These are phyloP conservation scores for Opisthocomus hoazin DNA, from an alignment of 2,113 vertebrate genomes.

Conservation along the genomic window DNA sequence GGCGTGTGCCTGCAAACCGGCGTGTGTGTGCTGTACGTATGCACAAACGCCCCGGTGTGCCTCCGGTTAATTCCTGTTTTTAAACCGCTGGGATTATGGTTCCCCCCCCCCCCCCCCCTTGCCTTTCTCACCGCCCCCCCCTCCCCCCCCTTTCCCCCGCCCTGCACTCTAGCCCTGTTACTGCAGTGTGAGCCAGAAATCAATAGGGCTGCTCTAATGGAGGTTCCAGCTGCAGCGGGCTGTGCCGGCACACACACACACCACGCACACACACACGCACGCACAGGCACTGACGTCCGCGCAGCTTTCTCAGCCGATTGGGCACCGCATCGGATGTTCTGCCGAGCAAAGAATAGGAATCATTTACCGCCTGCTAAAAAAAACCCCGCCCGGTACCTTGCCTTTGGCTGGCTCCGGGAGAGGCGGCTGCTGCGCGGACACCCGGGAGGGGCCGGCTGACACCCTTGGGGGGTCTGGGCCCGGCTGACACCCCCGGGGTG, in stretches of 20 bases:
- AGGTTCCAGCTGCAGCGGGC: slow-evolving; percentile 68
- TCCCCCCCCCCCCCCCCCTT: neutral
- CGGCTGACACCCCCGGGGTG: too few species aligned
- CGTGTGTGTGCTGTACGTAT: neutral
- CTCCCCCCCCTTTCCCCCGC: neutral
- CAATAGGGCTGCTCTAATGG: slow-evolving; percentile 74
- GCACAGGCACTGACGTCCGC: slow-evolving; percentile 71
- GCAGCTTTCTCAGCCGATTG: slow-evolving; percentile 76
- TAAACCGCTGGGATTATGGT: neutral
- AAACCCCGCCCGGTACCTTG: slow-evolving; percentile 24
- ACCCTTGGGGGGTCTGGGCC: too few species aligned
- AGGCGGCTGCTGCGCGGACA: too few species aligned
- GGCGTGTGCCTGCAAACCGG: neutral
- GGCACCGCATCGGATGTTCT: slow-evolving; percentile 83
- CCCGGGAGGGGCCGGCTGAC: too few species aligned
- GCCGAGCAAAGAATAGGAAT: slow-evolving; percentile 74
- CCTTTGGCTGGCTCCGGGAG: slow-evolving; percentile 46
- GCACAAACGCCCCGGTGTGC: neutral
- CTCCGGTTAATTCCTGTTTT: slow-evolving; percentile 11
- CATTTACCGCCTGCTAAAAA: slow-evolving; percentile 47
- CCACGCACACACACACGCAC: neutral
- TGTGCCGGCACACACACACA: neutral
- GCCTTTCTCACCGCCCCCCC: too few species aligned
- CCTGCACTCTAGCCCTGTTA: slow-evolving; percentile 35
- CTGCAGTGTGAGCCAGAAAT: slow-evolving; percentile 74